Evolutionary conservation across 2,888 invertebrate genomes (phyloP), one percentile per base, ranked within the genome.

Genomic region (Daptonema setosum): DNA sequence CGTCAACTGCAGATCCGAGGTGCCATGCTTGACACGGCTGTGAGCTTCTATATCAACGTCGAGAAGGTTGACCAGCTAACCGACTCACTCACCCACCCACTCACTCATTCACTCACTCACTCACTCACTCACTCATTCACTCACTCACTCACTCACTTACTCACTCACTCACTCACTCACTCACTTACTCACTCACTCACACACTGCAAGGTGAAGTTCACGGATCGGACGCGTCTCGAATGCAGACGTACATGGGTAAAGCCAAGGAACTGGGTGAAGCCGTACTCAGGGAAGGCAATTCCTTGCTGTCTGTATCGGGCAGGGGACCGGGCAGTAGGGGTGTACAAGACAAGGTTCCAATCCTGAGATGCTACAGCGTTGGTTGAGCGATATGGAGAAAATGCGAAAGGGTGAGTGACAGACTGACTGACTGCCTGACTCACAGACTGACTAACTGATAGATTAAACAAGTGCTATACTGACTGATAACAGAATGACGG

Each of bases 1-100:
- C 76, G 77, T 61, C 80, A 84, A 66, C 74, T 87, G 62, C 83
- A 85, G 65, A 78, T 81, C 60, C 76, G 87, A 54, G 82, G 82
- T 67, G 78, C 80, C 63, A 79, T 87, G 60, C 76, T 87, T 52
- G 82, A 83, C 64, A 75, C 83, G 63, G 83, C 84, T 68, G 81
- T 83, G 47, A 77, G 80, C 61, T 86, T 86, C 69, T 85, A 84
- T 69, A 75, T 68, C 60, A 68, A 71, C 60, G 73, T 73, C 41
- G 63, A 70, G 56, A 68, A 71, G 74, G 67, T 67, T 57, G 60
- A 66, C 51, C 60, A 65, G 58, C 65, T 80, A 79, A 65, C 26
- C 29, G n/a, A 11, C 41, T n/a, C n/a, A n/a, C n/a, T n/a, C n/a
- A n/a, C n/a, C n/a, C n/a, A n/a, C n/a, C n/a, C n/a, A n/a, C n/a